Evolutionary conservation across 2,888 invertebrate genomes (phyloP).

Genomic region (Drosophila mettleri): DNA sequence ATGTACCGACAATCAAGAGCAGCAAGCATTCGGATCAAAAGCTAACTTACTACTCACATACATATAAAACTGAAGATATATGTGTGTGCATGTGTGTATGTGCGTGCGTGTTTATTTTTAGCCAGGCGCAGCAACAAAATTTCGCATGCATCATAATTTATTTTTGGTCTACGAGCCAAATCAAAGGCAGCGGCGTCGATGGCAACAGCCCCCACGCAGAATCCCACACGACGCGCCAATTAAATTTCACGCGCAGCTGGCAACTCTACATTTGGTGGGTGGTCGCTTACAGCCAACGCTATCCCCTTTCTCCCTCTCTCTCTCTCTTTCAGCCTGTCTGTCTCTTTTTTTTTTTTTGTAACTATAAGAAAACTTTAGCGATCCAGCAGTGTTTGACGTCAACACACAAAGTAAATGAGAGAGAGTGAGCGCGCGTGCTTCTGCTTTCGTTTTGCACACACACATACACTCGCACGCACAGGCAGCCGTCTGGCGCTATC

Average conservation of each 20-base stretch:
- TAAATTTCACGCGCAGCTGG: constrained; percentile 57
- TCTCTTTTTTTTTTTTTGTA: constrained; percentile 5
- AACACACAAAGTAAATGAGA: constrained; percentile 16
- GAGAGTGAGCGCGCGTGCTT: constrained; percentile 31
- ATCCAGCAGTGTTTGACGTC: constrained; percentile 50
- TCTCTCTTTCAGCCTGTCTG: neutral
- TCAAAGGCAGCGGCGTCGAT: constrained; percentile 25
- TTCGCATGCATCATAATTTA: constrained; percentile 72
- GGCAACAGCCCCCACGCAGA: constrained; percentile 43
- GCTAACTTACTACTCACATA: neutral
- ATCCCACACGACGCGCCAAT: constrained; percentile 45
- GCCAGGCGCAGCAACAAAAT: constrained; percentile 61
- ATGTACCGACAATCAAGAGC: constrained; percentile 22
- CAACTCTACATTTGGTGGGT: constrained; percentile 63
- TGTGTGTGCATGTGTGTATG: neutral
- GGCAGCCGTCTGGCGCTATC: constrained; percentile 9
- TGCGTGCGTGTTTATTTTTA: constrained; percentile 58
- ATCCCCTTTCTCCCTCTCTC: neutral
- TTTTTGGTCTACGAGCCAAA: constrained; percentile 64
- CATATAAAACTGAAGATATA: neutral
- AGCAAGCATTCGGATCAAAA: neutral
- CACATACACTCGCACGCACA: neutral
- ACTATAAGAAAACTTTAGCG: constrained; percentile 49
- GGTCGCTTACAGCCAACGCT: constrained; percentile 30
- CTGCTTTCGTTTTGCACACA: constrained; percentile 47